Conservation (phyloP, 2,888 invertebrate species). For the Stenodema calcarata region DNA sequence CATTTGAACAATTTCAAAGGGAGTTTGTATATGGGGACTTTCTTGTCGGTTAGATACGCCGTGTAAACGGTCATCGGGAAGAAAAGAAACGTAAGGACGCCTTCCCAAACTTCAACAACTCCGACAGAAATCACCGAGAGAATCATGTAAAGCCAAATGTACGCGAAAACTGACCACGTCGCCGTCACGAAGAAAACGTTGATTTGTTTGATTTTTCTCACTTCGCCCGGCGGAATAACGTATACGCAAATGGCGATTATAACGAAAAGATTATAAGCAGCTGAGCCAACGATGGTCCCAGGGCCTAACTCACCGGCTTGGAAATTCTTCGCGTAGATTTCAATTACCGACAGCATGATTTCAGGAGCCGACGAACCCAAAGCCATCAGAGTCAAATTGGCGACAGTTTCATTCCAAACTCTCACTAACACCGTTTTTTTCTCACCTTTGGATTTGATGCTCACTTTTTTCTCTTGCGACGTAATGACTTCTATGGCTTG, state of each 20-base stretch:
- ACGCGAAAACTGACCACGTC: constrained; percentile 97
- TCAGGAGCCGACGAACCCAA: constrained; percentile 98
- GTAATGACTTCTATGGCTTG: constrained; percentile 99
- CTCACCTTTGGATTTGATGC: constrained; percentile 86
- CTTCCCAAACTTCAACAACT: constrained; percentile 97
- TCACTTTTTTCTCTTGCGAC: constrained; percentile 93
- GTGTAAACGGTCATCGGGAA: constrained; percentile 96
- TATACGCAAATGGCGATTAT: constrained; percentile 93
- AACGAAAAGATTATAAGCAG: constrained; percentile 97
- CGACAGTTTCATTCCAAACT: constrained; percentile 99
- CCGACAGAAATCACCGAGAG: constrained; percentile 86
- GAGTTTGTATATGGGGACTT: constrained; percentile 83
- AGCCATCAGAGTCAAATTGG: constrained; percentile 98
- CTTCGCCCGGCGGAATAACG: constrained; percentile 90
- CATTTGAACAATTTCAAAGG: constrained; percentile 84
- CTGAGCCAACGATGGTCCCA: constrained; percentile 97
- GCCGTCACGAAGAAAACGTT: constrained; percentile 98
- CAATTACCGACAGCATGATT: constrained; percentile 95
- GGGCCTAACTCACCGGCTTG: constrained; percentile 97
- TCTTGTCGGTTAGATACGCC: constrained; percentile 94
- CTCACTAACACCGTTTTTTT: constrained; percentile 88
- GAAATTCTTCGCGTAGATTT: constrained; percentile 94
- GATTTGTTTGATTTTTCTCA: constrained; percentile 92
- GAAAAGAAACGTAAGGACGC: constrained; percentile 90
- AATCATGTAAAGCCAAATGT: constrained; percentile 97